Conservation (phyloP, 2,888 invertebrate genomes). For the Chironomus riparius region DNA sequence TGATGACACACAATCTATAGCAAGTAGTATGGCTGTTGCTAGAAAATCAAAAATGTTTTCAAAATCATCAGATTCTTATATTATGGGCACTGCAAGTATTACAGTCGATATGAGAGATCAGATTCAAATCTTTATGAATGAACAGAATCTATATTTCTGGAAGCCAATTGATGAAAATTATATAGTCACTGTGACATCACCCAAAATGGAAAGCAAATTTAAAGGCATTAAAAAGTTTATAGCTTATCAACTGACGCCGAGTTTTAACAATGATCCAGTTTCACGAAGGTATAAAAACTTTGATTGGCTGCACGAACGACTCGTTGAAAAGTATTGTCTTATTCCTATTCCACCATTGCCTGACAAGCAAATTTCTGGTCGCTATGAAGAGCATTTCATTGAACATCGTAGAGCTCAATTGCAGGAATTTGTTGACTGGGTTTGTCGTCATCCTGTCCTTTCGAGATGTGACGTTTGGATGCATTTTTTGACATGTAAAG, state of each 20-base stretch:
- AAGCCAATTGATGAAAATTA: slow-evolving; percentile 63
- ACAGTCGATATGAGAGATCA: slow-evolving; percentile 59
- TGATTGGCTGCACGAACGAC: slow-evolving; percentile 94
- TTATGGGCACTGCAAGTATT: slow-evolving; percentile 66
- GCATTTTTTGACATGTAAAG: slow-evolving; percentile 94
- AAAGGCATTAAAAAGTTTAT: slow-evolving; percentile 97
- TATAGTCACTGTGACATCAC: slow-evolving; percentile 81
- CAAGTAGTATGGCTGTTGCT: slow-evolving; percentile 32
- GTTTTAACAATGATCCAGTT: slow-evolving; percentile 80
- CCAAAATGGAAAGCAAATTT: slow-evolving; percentile 94
- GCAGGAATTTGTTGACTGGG: slow-evolving; percentile 94
- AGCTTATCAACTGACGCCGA: slow-evolving; percentile 91
- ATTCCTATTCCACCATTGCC: slow-evolving; percentile 95
- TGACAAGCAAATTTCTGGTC: slow-evolving; percentile 94
- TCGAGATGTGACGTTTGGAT: slow-evolving; percentile 88
- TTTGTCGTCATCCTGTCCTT: slow-evolving; percentile 92
- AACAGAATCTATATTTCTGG: slow-evolving; percentile 65
- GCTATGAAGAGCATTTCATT: slow-evolving; percentile 95
- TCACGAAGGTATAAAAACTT: slow-evolving; percentile 96
- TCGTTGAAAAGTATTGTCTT: slow-evolving; percentile 88
- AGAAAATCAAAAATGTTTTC: slow-evolving; percentile 82
- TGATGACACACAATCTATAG: slow-evolving; percentile 47
- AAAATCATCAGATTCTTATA: slow-evolving; percentile 84
- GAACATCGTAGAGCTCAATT: slow-evolving; percentile 88
- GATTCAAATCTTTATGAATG: slow-evolving; percentile 63